Evolutionary conservation across 2,113 vertebrate species (phyloP).

Genomic region (Gorsachius goisagi): DNA sequence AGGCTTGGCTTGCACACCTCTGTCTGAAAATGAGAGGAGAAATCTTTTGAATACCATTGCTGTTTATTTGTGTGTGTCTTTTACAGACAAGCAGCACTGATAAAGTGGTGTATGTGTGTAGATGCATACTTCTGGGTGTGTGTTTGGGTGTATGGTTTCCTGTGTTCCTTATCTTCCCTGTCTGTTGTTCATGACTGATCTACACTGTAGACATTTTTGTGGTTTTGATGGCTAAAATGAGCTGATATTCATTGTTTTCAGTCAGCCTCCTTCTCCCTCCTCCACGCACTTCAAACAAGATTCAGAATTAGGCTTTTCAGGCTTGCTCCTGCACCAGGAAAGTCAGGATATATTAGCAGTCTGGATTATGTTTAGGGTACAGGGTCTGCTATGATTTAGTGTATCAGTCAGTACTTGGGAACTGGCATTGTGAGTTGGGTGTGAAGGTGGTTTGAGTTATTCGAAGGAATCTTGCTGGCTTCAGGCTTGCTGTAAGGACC

Average conservation of each 20-base stretch:
- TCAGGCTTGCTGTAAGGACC: background rate
- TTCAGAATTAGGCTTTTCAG: background rate
- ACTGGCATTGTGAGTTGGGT: background rate
- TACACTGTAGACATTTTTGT: constrained; percentile 56
- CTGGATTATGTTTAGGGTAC: background rate
- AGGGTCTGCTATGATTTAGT: background rate
- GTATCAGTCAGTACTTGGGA: fast-evolving
- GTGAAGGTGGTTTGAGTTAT: background rate
- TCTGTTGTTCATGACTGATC: constrained; percentile 48
- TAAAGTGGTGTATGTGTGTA: background rate
- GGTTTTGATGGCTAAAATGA: constrained; percentile 43
- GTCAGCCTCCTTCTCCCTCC: background rate
- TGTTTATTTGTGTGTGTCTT: constrained; percentile 53
- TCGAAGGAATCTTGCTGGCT: background rate
- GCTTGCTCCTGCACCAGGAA: background rate
- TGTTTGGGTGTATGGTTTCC: constrained; percentile 24
- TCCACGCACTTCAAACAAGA: background rate
- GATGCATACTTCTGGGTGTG: background rate
- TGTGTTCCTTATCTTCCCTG: constrained; percentile 16
- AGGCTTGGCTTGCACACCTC: constrained; percentile 64
- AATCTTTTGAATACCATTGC: background rate
- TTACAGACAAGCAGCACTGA: constrained; percentile 24
- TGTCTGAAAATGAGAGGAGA: constrained; percentile 37
- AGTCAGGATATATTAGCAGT: background rate
- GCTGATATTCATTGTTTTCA: background rate